Base-by-base conservation (phyloP, 2,113 vertebrate genomes). In the Hypocryptadius cinnamomeus region DNA sequence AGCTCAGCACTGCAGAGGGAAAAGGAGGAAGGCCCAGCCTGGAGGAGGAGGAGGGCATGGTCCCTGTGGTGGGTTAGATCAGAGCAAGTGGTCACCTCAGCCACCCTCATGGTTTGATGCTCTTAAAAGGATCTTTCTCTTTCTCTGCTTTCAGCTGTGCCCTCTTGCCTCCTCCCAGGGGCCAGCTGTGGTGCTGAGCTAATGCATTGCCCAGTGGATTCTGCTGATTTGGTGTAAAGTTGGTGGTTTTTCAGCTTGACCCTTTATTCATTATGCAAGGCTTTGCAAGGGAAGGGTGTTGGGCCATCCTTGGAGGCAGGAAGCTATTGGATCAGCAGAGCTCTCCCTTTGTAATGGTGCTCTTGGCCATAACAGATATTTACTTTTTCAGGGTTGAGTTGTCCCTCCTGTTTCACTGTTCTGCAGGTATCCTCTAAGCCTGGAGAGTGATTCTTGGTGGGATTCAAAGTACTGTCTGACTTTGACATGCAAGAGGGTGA, bases 151-250 rank as follows among this genome's bases (percentile, higher is more conserved):
- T 66, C 79, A 70, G 68, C 72, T 83, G 91, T 92, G 83, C 65
- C 70, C 70, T 79, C 71, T 42, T 50, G 85, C 86, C 28, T 90
- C 69, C 59, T 92, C 42, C 64, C 37, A 44, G 2, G 2, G 57
- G 39, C 85, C 79, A 86, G 89, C 86, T 92, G 91, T 63, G 64
- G 35, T 86, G 50, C 71, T 86, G 86, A 93, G 71, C 68, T 57
- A 50, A 59, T 60, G 70, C 39, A 20, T 0, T 76, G 79, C 37
- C 53, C 31, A 76, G 50, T 61, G 48, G 59, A 61, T 72, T 63
- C 60, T 73, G 59, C 42, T 80, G 31, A 42, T 42, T 47, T 79
- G 70, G 53, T 4, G 6, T 91, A 20, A 71, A 70, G 30, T 71
- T 64, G 19, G 23, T 89, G 27, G 1, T 45, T 79, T 93, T 78